Percentiles rank a stretch among this genome's conserved stretches.
These are phyloP conservation scores for Sebastes melanostomus DNA, from an alignment of 2,797 vertebrate species.

Conservation along the genomic window DNA sequence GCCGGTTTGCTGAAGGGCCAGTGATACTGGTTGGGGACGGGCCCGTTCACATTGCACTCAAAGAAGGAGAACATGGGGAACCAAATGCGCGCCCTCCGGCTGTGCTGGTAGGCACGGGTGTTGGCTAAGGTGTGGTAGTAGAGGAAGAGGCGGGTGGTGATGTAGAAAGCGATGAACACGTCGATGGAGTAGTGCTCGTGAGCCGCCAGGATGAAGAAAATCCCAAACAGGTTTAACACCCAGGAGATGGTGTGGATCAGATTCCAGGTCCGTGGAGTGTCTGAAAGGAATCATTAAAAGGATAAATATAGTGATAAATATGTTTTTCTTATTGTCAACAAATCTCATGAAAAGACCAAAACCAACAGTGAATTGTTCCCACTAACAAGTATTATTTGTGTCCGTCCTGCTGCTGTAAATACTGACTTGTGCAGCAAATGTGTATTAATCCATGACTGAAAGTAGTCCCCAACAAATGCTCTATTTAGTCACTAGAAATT, in stretches of 20 bases:
- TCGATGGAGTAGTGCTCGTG: constrained; percentile 99
- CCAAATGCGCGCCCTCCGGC: constrained; percentile 94
- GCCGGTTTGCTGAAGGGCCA: constrained; percentile 93
- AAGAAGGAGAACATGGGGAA: constrained; percentile 99
- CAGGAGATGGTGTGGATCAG: constrained; percentile 97
- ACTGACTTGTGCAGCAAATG: background rate
- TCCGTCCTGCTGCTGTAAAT: background rate
- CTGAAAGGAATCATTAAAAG: constrained; percentile 63
- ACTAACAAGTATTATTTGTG: background rate
- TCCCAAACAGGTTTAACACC: constrained; percentile 98
- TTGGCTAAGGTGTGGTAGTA: constrained; percentile 97
- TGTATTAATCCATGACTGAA: background rate
- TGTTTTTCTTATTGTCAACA: background rate
- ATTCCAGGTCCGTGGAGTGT: constrained; percentile 96
- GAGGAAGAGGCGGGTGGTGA: constrained; percentile 96
- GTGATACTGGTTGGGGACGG: constrained; percentile 96
- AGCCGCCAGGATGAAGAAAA: constrained; percentile 98
- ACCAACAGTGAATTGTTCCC: background rate
- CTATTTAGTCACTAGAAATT: background rate
- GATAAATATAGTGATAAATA: background rate
- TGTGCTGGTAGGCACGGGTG: constrained; percentile 94
- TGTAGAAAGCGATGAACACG: constrained; percentile 98
- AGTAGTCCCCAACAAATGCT: background rate
- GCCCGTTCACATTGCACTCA: constrained; percentile 96
- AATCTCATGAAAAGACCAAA: background rate